Base-by-base conservation (phyloP, 2,113 vertebrate genomes). In the Oophaga pumilio region DNA sequence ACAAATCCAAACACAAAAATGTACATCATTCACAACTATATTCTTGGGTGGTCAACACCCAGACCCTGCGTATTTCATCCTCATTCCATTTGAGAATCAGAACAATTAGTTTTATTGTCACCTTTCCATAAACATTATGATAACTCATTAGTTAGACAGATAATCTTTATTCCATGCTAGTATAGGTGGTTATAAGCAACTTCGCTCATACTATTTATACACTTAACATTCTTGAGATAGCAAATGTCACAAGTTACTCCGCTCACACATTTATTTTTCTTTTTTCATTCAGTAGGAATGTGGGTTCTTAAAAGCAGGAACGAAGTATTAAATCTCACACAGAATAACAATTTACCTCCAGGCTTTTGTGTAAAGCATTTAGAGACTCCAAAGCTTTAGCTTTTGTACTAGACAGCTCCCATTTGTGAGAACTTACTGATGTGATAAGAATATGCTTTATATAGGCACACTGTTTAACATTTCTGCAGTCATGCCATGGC, bases 151-250 rank as follows among this genome's bases (percentile, higher is more conserved):
- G 26, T 84, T 17, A 74, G 57, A 56, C 11, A 74, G 83, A 71
- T 57, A 85, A 76, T 33, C 76, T 68, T 22, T 86, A n/a, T 24
- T 56, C 50, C 60, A 28, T 79, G 20, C 11, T 56, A 53, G 62
- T 57, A 26, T 26, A 66, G 14, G 56, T 62, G 26, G 24, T 33
- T 66, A 49, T 64, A 60, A 52, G 85, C 53, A 87, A 81, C 28
- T 22, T 78, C 53, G 18, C 28, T 87, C 28, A 57, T n/a, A 24
- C 57, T 87, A 82, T 60, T 82, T 82, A 73, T 87, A 82, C 26
- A 60, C 68, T 87, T 76, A 82, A 87, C 79, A 87, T 87, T 87
- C 86, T 82, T 87, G 14, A 82, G 53, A 82, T 87, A 74, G 57
- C 57, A 76, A 62, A 64, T 52, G 68, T 87, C 68, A 82, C 56